These are phyloP conservation scores for Campopleginae sp. DNA, from an alignment of 2,888 invertebrate genomes.

Conservation along the genomic window DNA sequence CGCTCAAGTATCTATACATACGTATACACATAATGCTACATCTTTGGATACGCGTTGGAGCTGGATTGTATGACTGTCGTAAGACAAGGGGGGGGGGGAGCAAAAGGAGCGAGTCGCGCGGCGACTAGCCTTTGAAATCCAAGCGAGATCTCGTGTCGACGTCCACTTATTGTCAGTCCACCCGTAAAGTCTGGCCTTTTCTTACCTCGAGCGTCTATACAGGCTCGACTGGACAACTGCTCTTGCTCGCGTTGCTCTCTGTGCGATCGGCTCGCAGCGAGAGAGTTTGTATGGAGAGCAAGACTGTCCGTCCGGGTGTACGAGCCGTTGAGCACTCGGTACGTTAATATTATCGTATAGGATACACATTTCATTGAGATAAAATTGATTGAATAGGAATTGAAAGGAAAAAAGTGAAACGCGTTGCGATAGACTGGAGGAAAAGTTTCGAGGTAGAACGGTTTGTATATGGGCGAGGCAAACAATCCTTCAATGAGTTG, in stretches of 20 bases:
- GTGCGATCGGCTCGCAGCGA: not conserved
- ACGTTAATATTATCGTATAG: not conserved
- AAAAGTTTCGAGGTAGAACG: conserved; percentile 13
- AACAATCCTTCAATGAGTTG: conserved; percentile 34
- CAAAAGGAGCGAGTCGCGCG: conserved; percentile 56
- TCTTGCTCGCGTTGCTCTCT: conserved; percentile 21
- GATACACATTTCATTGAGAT: not conserved
- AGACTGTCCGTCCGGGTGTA: not conserved
- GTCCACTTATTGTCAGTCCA: conserved; percentile 68
- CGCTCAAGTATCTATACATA: conserved; percentile 14
- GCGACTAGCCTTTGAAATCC: conserved; percentile 67
- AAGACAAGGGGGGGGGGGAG: conserved; percentile 24
- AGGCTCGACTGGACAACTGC: conserved; percentile 11
- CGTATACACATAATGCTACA: conserved; percentile 24
- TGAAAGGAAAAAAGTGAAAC: not conserved
- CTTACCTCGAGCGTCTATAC: conserved; percentile 27
- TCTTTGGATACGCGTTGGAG: conserved; percentile 25
- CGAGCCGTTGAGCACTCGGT: not conserved
- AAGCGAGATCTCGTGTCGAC: conserved; percentile 68
- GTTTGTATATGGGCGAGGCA: conserved; percentile 7
- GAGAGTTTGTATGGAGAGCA: conserved; percentile 17
- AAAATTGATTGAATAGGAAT: not conserved
- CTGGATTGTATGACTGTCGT: conserved; percentile 52
- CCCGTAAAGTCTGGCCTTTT: conserved; percentile 66
- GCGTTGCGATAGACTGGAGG: not conserved